These are phyloP conservation scores for Heliconius melpomene DNA, from an alignment of 1,140 invertebrate species.

Conservation along the genomic window DNA sequence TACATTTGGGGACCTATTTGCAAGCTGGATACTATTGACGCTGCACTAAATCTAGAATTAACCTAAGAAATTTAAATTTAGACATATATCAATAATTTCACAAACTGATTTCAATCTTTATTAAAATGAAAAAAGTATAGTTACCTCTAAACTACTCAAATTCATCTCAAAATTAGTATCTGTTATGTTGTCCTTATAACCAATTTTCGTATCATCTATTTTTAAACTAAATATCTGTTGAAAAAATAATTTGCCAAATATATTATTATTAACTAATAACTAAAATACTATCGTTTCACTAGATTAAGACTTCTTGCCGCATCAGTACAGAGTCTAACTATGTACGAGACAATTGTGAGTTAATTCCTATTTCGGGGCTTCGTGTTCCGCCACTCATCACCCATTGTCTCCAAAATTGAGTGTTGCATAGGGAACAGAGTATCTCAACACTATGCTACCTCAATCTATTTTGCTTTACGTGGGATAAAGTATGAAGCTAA, in stretches of 20 bases:
- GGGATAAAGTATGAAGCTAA: not conserved
- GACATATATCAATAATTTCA: too few relatives aligned
- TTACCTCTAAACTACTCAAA: slow-evolving; percentile 73
- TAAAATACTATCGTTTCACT: too few relatives aligned
- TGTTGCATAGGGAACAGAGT: too few relatives aligned
- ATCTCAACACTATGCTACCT: too few relatives aligned
- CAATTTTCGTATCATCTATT: slow-evolving; percentile 86
- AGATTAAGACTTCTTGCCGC: too few relatives aligned
- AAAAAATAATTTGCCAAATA: slow-evolving; percentile 34
- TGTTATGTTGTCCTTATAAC: slow-evolving; percentile 84
- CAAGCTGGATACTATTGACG: slow-evolving; percentile 50
- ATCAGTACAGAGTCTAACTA: too few relatives aligned
- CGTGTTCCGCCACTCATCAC: too few relatives aligned
- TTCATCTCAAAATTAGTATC: slow-evolving; percentile 68
- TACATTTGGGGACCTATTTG: slow-evolving; percentile 80
- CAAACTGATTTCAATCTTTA: not conserved
- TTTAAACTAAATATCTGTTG: slow-evolving; percentile 86
- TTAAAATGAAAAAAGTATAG: not conserved
- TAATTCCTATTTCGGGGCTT: too few relatives aligned
- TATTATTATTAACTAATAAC: not conserved
- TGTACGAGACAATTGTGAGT: too few relatives aligned
- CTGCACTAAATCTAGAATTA: slow-evolving; percentile 77
- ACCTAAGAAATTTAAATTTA: slow-evolving; percentile 52
- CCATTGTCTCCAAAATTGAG: too few relatives aligned
- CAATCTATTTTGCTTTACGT: too few relatives aligned